Evolutionary conservation across 2,113 vertebrate species (phyloP).

Genomic region (Chrysemys picta): DNA sequence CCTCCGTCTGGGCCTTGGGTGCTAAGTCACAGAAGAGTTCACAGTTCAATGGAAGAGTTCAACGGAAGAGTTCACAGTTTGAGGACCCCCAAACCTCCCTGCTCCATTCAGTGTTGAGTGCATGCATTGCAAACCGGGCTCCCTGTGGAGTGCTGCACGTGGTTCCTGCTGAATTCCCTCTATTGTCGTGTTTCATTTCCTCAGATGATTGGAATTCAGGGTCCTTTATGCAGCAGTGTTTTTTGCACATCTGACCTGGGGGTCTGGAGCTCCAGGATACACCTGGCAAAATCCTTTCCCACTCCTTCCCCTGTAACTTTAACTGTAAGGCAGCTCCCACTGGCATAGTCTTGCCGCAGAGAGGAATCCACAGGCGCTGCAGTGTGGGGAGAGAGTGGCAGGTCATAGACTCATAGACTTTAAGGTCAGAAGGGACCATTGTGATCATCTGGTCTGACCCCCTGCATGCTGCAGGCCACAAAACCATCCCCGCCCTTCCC

Average conservation of each 20-base stretch:
- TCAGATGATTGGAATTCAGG: rapidly evolving
- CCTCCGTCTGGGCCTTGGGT: no score
- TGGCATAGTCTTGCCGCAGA: background rate
- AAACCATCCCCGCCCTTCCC: no score
- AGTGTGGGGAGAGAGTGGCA: constrained; percentile 13
- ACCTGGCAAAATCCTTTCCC: background rate
- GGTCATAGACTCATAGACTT: no score
- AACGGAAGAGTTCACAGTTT: no score
- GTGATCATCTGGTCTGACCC: no score
- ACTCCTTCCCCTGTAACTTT: background rate
- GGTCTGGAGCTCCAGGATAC: constrained; percentile 16
- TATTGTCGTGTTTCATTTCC: background rate
- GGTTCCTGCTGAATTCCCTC: background rate
- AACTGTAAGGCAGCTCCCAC: background rate
- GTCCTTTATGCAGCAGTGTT: background rate
- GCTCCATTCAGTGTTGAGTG: background rate
- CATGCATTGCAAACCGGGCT: background rate
- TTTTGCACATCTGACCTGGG: background rate
- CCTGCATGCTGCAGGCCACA: no score
- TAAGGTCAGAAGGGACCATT: no score
- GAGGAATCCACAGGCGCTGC: background rate
- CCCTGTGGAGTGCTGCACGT: background rate
- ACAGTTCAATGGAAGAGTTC: no score
- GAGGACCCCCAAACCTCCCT: background rate
- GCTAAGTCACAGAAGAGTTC: no score